phyloP scores from a whole-genome alignment of 2,113 vertebrate genomes.

The Rhinolophus sinicus region DNA sequence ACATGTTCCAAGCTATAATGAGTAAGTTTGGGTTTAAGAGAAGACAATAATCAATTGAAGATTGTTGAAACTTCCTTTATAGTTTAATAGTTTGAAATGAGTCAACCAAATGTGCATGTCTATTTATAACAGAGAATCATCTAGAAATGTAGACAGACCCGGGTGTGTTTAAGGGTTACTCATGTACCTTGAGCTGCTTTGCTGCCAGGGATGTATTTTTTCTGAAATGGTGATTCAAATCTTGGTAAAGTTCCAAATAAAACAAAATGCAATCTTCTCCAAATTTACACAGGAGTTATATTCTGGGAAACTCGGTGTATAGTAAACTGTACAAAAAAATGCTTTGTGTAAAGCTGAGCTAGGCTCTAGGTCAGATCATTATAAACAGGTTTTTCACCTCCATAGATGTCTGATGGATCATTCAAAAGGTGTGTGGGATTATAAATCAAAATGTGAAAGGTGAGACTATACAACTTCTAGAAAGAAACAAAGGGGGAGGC shows the following conservation, averaged over 20 bases:
- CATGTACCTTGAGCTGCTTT: rapidly evolving
- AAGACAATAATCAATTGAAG: not conserved
- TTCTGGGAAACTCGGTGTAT: not conserved
- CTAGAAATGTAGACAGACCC: not conserved
- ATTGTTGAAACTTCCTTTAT: not conserved
- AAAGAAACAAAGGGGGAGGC: not conserved
- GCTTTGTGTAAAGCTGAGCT: not conserved
- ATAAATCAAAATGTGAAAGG: not conserved
- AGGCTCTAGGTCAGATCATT: not conserved
- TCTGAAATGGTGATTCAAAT: conserved; percentile 9
- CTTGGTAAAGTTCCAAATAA: conserved; percentile 24
- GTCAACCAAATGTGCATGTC: not conserved
- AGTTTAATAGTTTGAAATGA: not conserved
- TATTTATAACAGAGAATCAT: not conserved
- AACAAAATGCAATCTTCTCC: conserved; percentile 36
- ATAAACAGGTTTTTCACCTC: not conserved
- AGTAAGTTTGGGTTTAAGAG: not conserved
- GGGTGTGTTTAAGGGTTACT: not conserved
- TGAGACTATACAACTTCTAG: not conserved
- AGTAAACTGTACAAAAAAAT: not conserved
- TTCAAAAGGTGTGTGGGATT: not conserved
- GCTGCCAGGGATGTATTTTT: not conserved
- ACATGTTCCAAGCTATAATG: not conserved
- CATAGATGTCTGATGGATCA: not conserved
- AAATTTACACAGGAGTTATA: conserved; percentile 21